Percentiles rank a stretch among this genome's conserved stretches.
Evolutionary conservation across 2,797 vertebrate genomes (phyloP).

Genomic region (Gymnodraco acuticeps): DNA sequence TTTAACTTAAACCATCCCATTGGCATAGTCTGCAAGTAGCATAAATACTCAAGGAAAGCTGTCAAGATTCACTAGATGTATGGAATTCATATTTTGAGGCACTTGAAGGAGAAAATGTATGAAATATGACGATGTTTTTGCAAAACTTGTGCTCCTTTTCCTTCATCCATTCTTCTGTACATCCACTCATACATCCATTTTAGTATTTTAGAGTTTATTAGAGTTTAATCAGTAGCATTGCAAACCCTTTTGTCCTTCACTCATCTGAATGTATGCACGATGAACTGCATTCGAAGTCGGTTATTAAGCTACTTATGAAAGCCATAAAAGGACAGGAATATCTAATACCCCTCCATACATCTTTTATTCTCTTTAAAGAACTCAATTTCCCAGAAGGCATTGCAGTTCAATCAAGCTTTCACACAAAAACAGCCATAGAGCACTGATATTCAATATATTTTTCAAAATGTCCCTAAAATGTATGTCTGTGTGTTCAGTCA

Average conservation of each 20-base stretch:
- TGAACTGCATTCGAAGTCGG: slow-evolving; percentile 4
- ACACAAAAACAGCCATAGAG: slow-evolving; percentile 23
- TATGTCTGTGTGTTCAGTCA: slow-evolving; percentile 48
- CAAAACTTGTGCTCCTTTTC: background rate
- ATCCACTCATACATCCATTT: background rate
- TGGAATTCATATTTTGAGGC: too few species aligned
- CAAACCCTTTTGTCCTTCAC: background rate
- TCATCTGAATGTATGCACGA: too few species aligned
- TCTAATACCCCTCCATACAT: slow-evolving; percentile 25
- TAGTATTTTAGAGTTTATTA: background rate
- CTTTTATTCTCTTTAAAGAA: slow-evolving; percentile 12
- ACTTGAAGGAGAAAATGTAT: too few species aligned
- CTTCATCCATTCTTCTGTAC: background rate
- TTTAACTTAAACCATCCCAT: too few species aligned
- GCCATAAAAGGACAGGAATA: slow-evolving; percentile 48
- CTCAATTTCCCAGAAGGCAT: slow-evolving; percentile 38
- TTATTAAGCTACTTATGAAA: slow-evolving; percentile 46
- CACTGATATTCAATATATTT: slow-evolving; percentile 13
- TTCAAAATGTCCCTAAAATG: slow-evolving; percentile 41
- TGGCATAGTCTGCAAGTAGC: too few species aligned
- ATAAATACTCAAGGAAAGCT: too few species aligned
- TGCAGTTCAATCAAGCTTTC: slow-evolving; percentile 24
- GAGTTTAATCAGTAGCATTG: background rate
- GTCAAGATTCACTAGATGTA: too few species aligned
- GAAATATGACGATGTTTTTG: too few species aligned